These are phyloP conservation scores for Okamejei kenojei DNA, from an alignment of 2,797 vertebrate species.

Conservation along the genomic window DNA sequence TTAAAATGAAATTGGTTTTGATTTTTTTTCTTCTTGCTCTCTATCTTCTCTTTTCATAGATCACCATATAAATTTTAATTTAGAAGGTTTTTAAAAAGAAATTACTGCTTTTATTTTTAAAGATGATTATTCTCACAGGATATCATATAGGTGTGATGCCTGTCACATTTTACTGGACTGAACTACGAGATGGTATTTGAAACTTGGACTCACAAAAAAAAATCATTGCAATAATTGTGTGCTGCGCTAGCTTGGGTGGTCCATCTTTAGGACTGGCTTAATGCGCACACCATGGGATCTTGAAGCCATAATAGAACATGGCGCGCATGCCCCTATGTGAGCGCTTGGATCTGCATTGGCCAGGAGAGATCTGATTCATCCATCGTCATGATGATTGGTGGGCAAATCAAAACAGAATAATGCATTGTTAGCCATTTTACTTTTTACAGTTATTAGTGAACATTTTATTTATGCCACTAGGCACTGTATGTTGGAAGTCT, in stretches of 20 bases:
- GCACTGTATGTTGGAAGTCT: conserved; percentile 59
- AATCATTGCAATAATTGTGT: conserved; percentile 73
- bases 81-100: conserved; percentile 49
- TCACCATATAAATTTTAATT: conserved; percentile 55
- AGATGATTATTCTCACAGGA: conserved; percentile 49
- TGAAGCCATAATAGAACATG: conserved; percentile 58
- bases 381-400: conserved; percentile 49
- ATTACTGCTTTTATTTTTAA: conserved; percentile 52
- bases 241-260: conserved; percentile 46
- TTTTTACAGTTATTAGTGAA: conserved; percentile 50
- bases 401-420: conserved; percentile 54
- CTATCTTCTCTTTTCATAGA: conserved; percentile 42
- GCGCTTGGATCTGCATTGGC: conserved; percentile 21
- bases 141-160: conserved; percentile 40
- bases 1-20: conserved; percentile 54
- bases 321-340: conserved; percentile 41
- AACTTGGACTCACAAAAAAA: conserved; percentile 53
- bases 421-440: conserved; percentile 50
- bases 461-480: conserved; percentile 56
- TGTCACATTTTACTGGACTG: conserved; percentile 46
- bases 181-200: conserved; percentile 51
- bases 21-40: conserved; percentile 46
- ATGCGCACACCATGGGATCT: conserved; percentile 55
- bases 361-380: conserved; percentile 48
- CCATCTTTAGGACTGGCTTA: conserved; percentile 49